A percentile compares a stretch with the other conserved stretches of the same genome.
Conservation (phyloP, 2,797 vertebrate species). For the Iguana delicatissima region DNA sequence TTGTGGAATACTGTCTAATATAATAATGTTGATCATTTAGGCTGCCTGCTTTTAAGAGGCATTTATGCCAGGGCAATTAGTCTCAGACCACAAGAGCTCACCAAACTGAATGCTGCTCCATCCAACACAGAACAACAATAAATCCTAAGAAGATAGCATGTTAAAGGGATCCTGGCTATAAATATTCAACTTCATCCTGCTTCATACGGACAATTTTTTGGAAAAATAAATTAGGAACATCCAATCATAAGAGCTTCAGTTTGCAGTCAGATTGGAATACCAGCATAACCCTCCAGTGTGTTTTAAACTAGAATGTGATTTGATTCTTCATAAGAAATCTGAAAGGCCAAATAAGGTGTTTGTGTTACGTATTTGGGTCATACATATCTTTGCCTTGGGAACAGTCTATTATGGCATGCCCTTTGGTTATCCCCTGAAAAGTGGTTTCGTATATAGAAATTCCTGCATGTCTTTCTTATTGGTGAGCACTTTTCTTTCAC, state of each 20-base stretch:
- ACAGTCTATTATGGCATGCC: background rate
- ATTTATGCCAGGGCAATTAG: background rate
- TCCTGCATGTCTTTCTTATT: background rate
- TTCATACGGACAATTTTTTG: background rate
- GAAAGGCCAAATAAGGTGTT: background rate
- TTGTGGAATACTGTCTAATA: background rate
- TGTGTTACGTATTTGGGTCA: background rate
- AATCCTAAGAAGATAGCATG: background rate
- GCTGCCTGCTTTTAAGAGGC: background rate
- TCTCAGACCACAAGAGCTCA: background rate
- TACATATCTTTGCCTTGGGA: background rate
- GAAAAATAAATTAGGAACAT: background rate
- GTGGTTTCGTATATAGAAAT: background rate
- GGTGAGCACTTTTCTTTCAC: background rate
- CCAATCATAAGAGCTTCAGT: too few relatives aligned
- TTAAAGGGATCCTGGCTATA: background rate
- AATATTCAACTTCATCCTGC: background rate
- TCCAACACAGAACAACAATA: background rate
- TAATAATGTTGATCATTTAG: background rate
- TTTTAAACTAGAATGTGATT: background rate
- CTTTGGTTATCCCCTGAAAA: background rate
- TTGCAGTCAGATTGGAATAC: background rate
- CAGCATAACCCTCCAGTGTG: background rate
- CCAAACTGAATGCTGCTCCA: background rate
- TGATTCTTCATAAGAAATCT: background rate